These are phyloP conservation scores for Odocoileus virginianus DNA, from an alignment of 2,113 vertebrate genomes.

Conservation along the genomic window DNA sequence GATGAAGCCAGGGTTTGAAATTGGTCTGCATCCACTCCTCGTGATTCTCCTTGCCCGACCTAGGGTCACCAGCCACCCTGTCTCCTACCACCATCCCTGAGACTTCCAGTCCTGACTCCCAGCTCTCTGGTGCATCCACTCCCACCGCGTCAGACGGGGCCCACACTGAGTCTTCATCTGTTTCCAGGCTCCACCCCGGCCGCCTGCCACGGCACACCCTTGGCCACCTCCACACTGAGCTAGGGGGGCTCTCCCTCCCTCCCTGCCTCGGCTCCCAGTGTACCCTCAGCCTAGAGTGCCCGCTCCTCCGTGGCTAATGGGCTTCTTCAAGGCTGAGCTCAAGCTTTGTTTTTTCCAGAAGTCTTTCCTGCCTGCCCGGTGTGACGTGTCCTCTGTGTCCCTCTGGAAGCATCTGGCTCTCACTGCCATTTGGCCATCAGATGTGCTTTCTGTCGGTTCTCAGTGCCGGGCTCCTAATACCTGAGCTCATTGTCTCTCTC, in stretches of 20 bases:
- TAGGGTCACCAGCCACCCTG: background rate
- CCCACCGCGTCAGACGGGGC: accelerated
- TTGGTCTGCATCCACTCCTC: accelerated
- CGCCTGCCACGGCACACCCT: background rate
- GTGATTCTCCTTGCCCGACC: background rate
- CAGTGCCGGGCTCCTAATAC: background rate
- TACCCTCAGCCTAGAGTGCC: background rate
- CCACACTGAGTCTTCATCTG: background rate
- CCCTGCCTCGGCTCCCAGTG: background rate
- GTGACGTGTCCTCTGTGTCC: background rate
- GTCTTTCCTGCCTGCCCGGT: background rate
- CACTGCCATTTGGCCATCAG: background rate
- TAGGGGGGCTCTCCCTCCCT: background rate
- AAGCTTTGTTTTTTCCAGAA: background rate
- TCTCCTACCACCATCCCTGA: background rate
- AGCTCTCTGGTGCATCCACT: too few relatives aligned
- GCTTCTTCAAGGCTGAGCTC: background rate
- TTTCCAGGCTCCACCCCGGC: background rate
- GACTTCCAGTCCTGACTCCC: background rate
- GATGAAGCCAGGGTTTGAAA: background rate
- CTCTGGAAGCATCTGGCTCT: background rate
- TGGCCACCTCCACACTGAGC: background rate
- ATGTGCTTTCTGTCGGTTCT: background rate
- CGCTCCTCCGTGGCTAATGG: background rate
- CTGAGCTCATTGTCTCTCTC: background rate